A percentile compares a stretch with the other conserved stretches of the same genome.
Conservation (phyloP, 2,888 invertebrate species). For the Apamea monoglypha region DNA sequence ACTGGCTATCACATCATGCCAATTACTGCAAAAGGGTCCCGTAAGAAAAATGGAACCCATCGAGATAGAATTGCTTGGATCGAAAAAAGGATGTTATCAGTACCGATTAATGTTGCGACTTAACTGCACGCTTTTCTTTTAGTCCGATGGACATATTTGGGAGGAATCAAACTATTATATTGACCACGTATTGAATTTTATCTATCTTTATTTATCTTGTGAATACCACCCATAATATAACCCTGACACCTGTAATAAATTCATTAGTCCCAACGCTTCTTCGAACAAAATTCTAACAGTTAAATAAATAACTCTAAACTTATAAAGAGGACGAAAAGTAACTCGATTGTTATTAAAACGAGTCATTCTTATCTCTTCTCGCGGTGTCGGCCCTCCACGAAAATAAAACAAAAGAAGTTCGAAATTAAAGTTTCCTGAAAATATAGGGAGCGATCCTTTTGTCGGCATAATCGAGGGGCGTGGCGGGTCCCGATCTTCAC, state of each 20-base stretch:
- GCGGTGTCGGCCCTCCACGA: slow-evolving; percentile 41
- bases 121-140: slow-evolving; percentile 20
- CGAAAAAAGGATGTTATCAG: slow-evolving; percentile 27
- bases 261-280: neutral
- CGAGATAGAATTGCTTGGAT: neutral
- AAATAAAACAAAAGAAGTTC: slow-evolving; percentile 74
- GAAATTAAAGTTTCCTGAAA: slow-evolving; percentile 75
- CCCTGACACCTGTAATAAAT: slow-evolving; percentile 11
- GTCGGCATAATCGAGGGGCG: slow-evolving; percentile 72
- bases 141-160: neutral
- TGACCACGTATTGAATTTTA: neutral
- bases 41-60: neutral
- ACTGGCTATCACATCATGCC: neutral
- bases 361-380: slow-evolving; percentile 53
- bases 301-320: slow-evolving; percentile 32
- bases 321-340: slow-evolving; percentile 31
- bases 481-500: slow-evolving; percentile 71
- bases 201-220: neutral
- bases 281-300: slow-evolving; percentile 13
- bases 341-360: slow-evolving; percentile 51
- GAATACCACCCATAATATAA: too few species aligned
- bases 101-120: slow-evolving; percentile 36
- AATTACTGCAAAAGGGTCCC: neutral
- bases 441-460: slow-evolving; percentile 71
- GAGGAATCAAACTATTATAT: neutral